A percentile compares a stretch with the other conserved stretches of the same genome.
Conservation (phyloP, 1,140 invertebrate species). For the Rhizoglyphus robini region DNA sequence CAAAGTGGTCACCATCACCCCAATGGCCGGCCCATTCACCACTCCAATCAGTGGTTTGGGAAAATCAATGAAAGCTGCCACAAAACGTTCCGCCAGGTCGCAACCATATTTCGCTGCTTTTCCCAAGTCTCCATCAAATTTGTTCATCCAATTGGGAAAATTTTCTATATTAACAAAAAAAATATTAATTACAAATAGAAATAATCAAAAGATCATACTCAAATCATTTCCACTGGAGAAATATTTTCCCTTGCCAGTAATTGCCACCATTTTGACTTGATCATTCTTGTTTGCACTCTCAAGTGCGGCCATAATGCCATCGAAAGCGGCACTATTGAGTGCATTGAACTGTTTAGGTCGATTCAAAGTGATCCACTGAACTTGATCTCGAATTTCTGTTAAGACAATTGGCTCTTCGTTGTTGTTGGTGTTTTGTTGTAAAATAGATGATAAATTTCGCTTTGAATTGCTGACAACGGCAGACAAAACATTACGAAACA, state of each 20-base stretch:
- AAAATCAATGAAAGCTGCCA: conserved; percentile 64
- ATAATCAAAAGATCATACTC: conserved; percentile 35
- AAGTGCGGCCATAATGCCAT: conserved; percentile 45
- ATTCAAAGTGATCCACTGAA: conserved; percentile 52
- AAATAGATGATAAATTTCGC: too few relatives aligned
- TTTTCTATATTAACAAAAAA: conserved; percentile 16
- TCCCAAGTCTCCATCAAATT: conserved; percentile 30
- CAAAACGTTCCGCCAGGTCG: conserved; percentile 43
- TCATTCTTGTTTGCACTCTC: conserved; percentile 48
- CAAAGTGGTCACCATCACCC: conserved; percentile 65
- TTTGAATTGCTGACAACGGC: too few relatives aligned
- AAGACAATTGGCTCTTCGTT: too few relatives aligned
- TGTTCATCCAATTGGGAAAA: conserved; percentile 20
- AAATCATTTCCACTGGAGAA: conserved; percentile 79
- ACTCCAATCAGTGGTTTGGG: conserved; percentile 73
- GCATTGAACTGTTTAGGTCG: conserved; percentile 64
- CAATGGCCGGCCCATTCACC: conserved; percentile 82
- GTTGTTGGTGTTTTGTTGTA: too few relatives aligned
- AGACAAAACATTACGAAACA: too few relatives aligned
- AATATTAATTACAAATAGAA: conserved; percentile 27
- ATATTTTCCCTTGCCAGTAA: conserved; percentile 59
- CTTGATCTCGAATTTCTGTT: too few relatives aligned
- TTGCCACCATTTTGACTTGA: conserved; percentile 44
- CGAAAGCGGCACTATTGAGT: conserved; percentile 52
- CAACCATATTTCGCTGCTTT: conserved; percentile 34